A percentile compares a stretch with the other conserved stretches of the same genome.
Evolutionary conservation across 1,140 invertebrate species (phyloP).

Genomic region (Myzus persicae): DNA sequence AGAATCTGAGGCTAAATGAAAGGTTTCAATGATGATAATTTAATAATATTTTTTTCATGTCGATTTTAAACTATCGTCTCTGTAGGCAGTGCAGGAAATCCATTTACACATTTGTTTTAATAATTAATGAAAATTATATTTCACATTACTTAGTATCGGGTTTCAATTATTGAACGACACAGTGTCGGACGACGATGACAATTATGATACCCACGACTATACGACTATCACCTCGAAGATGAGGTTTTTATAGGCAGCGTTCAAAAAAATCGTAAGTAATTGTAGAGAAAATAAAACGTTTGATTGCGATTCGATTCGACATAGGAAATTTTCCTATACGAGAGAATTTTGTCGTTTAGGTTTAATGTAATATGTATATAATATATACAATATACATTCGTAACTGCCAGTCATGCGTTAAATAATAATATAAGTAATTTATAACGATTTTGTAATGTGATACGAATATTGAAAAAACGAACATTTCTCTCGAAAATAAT

Average conservation of each 20-base stretch:
- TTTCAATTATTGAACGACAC: not conserved
- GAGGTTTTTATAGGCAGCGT: not conserved
- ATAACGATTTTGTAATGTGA: not conserved
- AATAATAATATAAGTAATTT: not conserved
- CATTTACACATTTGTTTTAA: not conserved
- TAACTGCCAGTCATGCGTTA: not conserved
- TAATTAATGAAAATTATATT: not conserved
- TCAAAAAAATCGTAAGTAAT: not conserved
- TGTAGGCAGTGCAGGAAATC: accelerated
- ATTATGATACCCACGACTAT: too few species aligned
- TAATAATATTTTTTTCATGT: too few species aligned
- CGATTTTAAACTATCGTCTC: too few species aligned
- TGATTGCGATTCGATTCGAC: not conserved
- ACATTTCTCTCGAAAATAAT: too few species aligned
- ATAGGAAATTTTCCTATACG: not conserved
- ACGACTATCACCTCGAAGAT: not conserved
- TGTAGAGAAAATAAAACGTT: not conserved
- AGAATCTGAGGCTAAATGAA: not conserved
- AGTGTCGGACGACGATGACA: not conserved
- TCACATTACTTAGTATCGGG: not conserved
- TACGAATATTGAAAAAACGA: not conserved
- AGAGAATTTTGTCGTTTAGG: not conserved
- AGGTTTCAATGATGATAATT: not conserved
- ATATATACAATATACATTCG: not conserved
- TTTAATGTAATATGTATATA: not conserved